phyloP scores from a whole-genome alignment of 2,113 vertebrate species.

The Accipiter cooperii region DNA sequence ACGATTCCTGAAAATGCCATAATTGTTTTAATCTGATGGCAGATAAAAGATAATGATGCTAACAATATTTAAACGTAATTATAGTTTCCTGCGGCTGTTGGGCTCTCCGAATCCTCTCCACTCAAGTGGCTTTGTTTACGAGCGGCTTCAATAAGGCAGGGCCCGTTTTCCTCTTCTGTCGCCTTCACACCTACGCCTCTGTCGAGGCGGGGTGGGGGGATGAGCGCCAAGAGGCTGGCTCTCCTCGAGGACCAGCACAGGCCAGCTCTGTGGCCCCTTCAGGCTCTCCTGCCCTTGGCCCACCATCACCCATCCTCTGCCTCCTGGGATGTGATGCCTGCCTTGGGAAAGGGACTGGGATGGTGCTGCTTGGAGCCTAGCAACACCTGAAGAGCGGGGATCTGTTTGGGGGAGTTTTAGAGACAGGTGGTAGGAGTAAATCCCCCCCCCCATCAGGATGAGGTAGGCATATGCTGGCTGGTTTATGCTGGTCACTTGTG shows the following conservation, averaged over 20 bases:
- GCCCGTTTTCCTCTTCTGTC: neutral
- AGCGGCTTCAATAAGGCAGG: neutral
- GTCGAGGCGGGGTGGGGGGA: neutral
- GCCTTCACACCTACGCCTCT: conserved; percentile 44
- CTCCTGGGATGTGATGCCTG: neutral
- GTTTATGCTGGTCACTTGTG: neutral
- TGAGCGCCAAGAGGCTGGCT: neutral
- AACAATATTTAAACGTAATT: conserved; percentile 68
- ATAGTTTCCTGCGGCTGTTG: conserved; percentile 65
- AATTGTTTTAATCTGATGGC: conserved; percentile 69
- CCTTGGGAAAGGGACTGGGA: neutral
- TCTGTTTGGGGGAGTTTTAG: neutral
- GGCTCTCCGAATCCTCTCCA: conserved; percentile 61
- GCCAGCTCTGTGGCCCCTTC: neutral
- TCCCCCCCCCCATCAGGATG: fast-evolving
- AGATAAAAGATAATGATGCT: conserved; percentile 67
- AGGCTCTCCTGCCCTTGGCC: neutral
- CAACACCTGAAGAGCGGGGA: neutral
- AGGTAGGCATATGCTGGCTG: neutral
- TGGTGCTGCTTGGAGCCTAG: neutral
- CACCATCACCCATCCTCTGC: neutral
- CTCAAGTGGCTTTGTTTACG: conserved; percentile 64
- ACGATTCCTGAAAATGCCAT: conserved; percentile 65
- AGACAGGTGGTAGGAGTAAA: neutral
- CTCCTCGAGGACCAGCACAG: fast-evolving